Evolutionary conservation across 2,797 vertebrate genomes (phyloP), one percentile per base, ranked within the genome.

Genomic region (Fistularia commersonii): DNA sequence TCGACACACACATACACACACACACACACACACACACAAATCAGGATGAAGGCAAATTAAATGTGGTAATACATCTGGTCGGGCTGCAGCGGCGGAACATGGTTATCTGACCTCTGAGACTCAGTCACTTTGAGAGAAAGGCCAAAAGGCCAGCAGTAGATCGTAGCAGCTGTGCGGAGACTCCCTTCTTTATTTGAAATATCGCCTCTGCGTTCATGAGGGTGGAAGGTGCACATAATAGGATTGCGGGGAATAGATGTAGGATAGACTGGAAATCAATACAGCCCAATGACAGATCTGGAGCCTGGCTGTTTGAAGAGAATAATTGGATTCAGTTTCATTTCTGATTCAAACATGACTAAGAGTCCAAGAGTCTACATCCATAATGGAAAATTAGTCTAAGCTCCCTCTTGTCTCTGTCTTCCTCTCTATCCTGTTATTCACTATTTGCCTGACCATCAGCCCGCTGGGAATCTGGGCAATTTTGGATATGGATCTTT

Each of bases 51-150:
- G 61, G 51, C 36, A 57, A 71, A 74, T 78, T 70, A 66, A 41
- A 77, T 73, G 42, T 60, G 52, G 65, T 69, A 59, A 70, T 72
- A 64, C 58, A 36, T 55, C 61, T 57, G 64, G 74, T 55, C 57
- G 64, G 45, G 51, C 53, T 64, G 54, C 45, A 34, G 66, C 5
- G 43, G 42, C 40, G 49, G 53, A 63, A 60, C 56, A 41, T 8
- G 64, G 43, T 54, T 41, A 4, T 8, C 33, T 65, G 71, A 77
- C 80, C 73, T 77, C 69, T 59, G 69, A 48, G 54, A 34, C 23
- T 23, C 23, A 23, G 23, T 23, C 23, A 23, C 23, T 23, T 23
- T 23, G 23, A 23, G 23, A 4, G 23, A 23, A 23, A 23, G 23
- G 23, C 23, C 23, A 23, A 23, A 23, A 23, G 23, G 23, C 23